Percentiles rank a stretch among this genome's conserved stretches.
These are phyloP conservation scores for Cebus imitator DNA, from an alignment of 2,113 vertebrate species.

Conservation along the genomic window DNA sequence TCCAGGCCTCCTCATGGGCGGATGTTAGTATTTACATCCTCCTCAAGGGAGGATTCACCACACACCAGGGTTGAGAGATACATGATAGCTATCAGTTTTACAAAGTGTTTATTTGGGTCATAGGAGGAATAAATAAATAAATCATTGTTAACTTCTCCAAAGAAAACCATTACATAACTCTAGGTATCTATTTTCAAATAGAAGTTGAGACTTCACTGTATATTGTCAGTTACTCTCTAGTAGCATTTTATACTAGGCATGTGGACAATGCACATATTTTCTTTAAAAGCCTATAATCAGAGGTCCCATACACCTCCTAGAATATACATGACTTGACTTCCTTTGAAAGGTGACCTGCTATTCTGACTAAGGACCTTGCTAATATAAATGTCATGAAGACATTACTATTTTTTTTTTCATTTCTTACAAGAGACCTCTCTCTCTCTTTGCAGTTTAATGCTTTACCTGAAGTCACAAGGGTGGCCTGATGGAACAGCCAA, in stretches of 20 bases:
- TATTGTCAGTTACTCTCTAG: not conserved
- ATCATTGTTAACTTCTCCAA: not conserved
- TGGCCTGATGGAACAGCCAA: not conserved
- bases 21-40: not conserved
- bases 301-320: not conserved
- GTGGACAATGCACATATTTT: not conserved
- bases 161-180: not conserved
- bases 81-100: not conserved
- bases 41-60: too few species aligned
- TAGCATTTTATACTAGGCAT: not conserved
- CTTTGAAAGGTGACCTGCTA: not conserved
- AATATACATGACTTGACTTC: not conserved
- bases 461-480: not conserved
- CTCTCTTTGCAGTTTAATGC: not conserved
- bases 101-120: not conserved
- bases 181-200: not conserved
- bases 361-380: not conserved
- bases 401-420: not conserved
- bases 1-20: not conserved
- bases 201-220: not conserved
- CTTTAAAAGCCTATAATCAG: not conserved
- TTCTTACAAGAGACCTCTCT: not conserved
- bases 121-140: not conserved
- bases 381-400: not conserved
- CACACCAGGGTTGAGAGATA: not conserved